A percentile compares a stretch with the other conserved stretches of the same genome.
Conservation (phyloP, 2,113 vertebrate genomes). For the Blennius ocellaris region DNA sequence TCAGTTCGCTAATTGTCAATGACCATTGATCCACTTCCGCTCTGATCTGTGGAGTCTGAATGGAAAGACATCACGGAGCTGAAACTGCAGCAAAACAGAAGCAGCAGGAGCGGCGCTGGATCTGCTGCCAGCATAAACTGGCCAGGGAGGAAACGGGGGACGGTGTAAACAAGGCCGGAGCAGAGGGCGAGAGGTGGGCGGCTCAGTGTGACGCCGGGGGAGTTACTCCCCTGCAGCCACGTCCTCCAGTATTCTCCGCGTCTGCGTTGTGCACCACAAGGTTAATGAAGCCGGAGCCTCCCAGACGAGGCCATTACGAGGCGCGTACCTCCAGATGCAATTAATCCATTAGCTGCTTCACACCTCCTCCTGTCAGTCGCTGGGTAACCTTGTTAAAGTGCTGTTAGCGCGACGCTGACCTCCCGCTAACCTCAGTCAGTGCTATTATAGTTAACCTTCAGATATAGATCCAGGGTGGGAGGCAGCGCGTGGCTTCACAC, state of each 20-base stretch:
- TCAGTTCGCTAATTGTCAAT: no score
- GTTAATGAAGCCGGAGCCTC: not conserved
- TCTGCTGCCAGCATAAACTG: conserved; percentile 48
- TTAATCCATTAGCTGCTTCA: conserved; percentile 39
- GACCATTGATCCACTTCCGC: no score
- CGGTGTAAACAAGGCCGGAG: conserved; percentile 40
- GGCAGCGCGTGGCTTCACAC: conserved; percentile 1
- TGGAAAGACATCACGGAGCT: conserved; percentile 36
- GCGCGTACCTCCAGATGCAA: conserved; percentile 24
- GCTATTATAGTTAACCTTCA: conserved; percentile 61
- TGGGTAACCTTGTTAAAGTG: conserved; percentile 43
- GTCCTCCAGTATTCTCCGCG: conserved; percentile 12
- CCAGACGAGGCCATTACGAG: conserved; percentile 5
- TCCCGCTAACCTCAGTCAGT: conserved; percentile 26
- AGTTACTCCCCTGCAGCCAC: conserved; percentile 13
- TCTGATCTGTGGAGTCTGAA: conserved; percentile 25
- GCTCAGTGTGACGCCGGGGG: not conserved
- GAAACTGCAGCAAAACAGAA: conserved; percentile 44
- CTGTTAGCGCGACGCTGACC: conserved; percentile 48
- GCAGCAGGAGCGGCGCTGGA: conserved; percentile 32
- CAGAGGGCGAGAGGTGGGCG: not conserved
- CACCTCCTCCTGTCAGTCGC: conserved; percentile 45
- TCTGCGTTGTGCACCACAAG: conserved; percentile 4
- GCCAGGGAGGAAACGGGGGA: conserved; percentile 7
- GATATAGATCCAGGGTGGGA: conserved; percentile 20